Conservation (phyloP, 2,888 invertebrate genomes). For the Plagodis dolabraria region DNA sequence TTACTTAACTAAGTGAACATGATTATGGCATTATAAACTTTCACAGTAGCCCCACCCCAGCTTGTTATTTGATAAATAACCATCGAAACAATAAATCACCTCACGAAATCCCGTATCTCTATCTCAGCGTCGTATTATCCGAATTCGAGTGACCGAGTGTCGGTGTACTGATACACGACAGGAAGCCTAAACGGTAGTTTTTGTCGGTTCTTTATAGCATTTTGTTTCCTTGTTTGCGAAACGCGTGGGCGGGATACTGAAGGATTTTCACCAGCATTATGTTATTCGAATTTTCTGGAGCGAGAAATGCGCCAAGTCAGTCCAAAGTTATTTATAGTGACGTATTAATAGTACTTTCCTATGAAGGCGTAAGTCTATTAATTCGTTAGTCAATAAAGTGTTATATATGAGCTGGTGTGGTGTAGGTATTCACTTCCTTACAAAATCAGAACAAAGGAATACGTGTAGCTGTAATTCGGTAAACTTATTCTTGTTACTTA, state of each 20-base stretch:
- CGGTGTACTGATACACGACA: conserved; percentile 48
- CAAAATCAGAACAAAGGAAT: too few species aligned
- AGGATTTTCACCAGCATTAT: conserved; percentile 15
- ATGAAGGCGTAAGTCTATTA: too few species aligned
- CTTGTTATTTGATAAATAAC: conserved; percentile 72
- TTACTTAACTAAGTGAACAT: too few species aligned
- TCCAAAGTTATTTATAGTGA: conserved; percentile 27
- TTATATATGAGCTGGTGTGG: too few species aligned
- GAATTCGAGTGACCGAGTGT: conserved; percentile 59
- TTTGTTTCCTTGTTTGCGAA: conserved; percentile 63
- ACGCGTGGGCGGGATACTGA: conserved; percentile 29
- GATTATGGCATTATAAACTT: not conserved
- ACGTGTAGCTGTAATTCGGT: too few species aligned
- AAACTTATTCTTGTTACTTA: too few species aligned
- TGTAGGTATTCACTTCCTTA: not conserved
- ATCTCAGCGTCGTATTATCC: conserved; percentile 47
- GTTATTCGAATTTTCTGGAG: conserved; percentile 19
- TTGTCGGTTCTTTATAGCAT: conserved; percentile 62
- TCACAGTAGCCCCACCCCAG: conserved; percentile 36
- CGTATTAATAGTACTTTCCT: not conserved
- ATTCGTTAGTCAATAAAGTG: too few species aligned
- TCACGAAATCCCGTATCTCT: conserved; percentile 36
- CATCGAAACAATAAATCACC: conserved; percentile 65
- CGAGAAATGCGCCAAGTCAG: conserved; percentile 23
- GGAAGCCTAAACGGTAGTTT: conserved; percentile 65